phyloP scores from a whole-genome alignment of 1,140 invertebrate genomes.

The Heliconius hewitsoni region DNA sequence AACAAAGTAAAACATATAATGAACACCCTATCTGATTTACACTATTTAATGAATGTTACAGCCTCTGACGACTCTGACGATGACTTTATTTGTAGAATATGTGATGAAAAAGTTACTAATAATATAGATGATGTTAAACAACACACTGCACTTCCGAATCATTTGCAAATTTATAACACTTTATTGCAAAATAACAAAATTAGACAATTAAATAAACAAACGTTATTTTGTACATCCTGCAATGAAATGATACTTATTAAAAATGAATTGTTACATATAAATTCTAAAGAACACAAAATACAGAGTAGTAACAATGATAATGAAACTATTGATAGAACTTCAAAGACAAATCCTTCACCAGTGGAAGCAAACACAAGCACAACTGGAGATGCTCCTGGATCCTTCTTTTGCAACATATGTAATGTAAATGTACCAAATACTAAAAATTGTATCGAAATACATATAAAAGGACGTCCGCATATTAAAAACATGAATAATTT shows the following conservation, averaged over 20 bases:
- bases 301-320: neutral
- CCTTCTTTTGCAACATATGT: conserved; percentile 3
- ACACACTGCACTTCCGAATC: neutral
- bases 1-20: neutral
- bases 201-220: neutral
- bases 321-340: neutral
- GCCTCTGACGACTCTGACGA: neutral
- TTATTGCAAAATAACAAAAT: neutral
- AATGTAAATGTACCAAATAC: neutral
- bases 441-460: neutral
- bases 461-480: neutral
- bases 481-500: neutral
- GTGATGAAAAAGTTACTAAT: neutral
- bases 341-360: neutral
- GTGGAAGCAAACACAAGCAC: neutral
- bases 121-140: neutral
- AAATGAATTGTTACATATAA: neutral
- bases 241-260: neutral
- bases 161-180: neutral
- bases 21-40: conserved; percentile 3
- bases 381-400: neutral
- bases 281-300: neutral
- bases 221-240: neutral
- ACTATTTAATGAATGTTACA: neutral
- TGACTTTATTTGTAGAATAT: neutral